Evolutionary conservation across 2,888 invertebrate genomes (phyloP).

Genomic region (Mylabris sibirica): DNA sequence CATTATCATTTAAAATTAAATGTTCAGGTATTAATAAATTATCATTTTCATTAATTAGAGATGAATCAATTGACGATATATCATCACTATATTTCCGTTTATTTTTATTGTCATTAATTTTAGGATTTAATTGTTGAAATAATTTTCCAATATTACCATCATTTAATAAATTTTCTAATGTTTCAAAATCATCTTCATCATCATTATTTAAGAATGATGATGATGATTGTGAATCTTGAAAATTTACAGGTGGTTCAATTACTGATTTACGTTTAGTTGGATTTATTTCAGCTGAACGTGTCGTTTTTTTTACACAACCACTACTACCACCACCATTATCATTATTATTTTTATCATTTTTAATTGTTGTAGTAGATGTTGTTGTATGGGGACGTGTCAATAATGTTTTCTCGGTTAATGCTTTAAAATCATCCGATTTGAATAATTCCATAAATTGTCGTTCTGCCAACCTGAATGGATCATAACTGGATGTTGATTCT

Average conservation of each 20-base stretch:
- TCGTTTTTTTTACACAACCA: neutral
- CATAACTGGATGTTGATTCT: slow-evolving; percentile 66
- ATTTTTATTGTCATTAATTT: slow-evolving; percentile 40
- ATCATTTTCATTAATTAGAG: slow-evolving; percentile 75
- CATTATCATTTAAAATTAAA: slow-evolving; percentile 40
- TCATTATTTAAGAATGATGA: neutral
- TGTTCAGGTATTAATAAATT: slow-evolving; percentile 68
- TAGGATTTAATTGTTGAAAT: slow-evolving; percentile 33
- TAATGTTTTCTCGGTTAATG: slow-evolving; percentile 53
- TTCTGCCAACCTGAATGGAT: slow-evolving; percentile 82
- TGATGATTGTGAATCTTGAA: slow-evolving; percentile 54
- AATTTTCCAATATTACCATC: slow-evolving; percentile 36
- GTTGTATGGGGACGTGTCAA: slow-evolving; percentile 59
- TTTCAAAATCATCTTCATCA: slow-evolving; percentile 54
- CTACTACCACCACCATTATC: neutral
- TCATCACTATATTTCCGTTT: slow-evolving; percentile 53
- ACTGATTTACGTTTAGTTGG: slow-evolving; percentile 52
- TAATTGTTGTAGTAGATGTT: slow-evolving; percentile 20
- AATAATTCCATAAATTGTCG: slow-evolving; percentile 83
- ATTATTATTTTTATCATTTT: slow-evolving; percentile 23
- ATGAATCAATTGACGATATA: slow-evolving; percentile 64
- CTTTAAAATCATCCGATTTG: slow-evolving; percentile 68
- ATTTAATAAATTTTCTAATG: slow-evolving; percentile 54
- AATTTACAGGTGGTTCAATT: slow-evolving; percentile 60
- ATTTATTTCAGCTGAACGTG: neutral